Evolutionary conservation across 2,888 invertebrate genomes (phyloP).

Genomic region (Doris montereyensis): DNA sequence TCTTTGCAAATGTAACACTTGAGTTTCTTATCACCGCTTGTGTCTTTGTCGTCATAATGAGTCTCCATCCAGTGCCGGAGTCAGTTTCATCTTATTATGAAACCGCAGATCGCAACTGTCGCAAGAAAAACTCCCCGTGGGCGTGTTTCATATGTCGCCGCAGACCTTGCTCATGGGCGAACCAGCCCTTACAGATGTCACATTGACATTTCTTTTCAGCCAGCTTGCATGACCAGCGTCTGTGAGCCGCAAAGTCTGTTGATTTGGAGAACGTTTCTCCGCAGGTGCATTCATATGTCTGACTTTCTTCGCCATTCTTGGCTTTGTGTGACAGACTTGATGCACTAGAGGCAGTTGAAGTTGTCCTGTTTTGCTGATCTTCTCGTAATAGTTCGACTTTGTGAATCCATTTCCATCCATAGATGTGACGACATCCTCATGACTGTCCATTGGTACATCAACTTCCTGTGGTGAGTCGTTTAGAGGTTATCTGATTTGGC

Average conservation of each 20-base stretch:
- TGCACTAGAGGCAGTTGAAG: too few species aligned
- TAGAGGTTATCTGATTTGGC: too few species aligned
- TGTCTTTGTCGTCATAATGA: conserved; percentile 31
- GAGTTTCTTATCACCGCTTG: neutral
- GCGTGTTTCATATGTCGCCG: conserved; percentile 38
- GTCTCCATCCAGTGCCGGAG: conserved; percentile 36
- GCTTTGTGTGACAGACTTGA: too few species aligned
- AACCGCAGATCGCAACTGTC: conserved; percentile 25
- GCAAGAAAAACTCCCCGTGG: conserved; percentile 32
- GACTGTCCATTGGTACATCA: too few species aligned
- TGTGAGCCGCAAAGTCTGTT: conserved; percentile 33
- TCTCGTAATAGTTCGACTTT: too few species aligned
- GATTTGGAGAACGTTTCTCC: conserved; percentile 37
- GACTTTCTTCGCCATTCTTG: neutral
- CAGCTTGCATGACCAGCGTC: conserved; percentile 34
- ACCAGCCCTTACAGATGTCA: conserved; percentile 33
- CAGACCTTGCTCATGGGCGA: conserved; percentile 32
- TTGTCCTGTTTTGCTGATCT: too few species aligned
- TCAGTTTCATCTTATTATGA: conserved; percentile 35
- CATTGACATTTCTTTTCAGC: conserved; percentile 35
- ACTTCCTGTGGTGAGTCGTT: too few species aligned
- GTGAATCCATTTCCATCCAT: too few species aligned
- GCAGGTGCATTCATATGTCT: conserved; percentile 25
- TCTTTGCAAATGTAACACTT: conserved; percentile 35
- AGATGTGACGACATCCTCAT: too few species aligned